Evolutionary conservation across 2,113 vertebrate species (phyloP).

Genomic region (Gnathonemus echidnorhynchus): DNA sequence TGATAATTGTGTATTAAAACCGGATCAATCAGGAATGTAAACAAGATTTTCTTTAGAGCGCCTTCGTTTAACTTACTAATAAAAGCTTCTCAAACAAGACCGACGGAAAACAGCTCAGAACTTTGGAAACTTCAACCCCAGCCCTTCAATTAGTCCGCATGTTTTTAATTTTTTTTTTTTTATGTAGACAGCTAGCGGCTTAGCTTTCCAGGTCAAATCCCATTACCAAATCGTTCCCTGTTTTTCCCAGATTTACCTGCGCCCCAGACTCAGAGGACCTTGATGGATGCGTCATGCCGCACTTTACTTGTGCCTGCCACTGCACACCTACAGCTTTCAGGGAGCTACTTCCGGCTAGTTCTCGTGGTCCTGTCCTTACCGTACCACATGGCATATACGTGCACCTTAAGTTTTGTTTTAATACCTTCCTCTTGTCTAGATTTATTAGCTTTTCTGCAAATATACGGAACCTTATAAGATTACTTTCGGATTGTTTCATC

Average conservation of each 20-base stretch:
- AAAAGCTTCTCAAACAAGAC: neutral
- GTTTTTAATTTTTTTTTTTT: neutral
- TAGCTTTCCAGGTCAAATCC: neutral
- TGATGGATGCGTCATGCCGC: neutral
- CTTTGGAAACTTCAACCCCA: neutral
- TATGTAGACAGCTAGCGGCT: neutral
- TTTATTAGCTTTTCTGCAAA: neutral
- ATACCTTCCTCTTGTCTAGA: neutral
- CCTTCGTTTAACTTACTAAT: neutral
- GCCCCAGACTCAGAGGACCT: constrained; percentile 21
- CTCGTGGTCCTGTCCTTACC: constrained; percentile 4
- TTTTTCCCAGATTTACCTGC: constrained; percentile 10
- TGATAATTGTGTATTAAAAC: neutral
- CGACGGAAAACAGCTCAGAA: neutral
- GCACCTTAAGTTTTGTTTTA: neutral
- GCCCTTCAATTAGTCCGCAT: neutral
- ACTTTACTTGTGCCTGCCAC: neutral
- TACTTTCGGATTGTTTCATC: neutral
- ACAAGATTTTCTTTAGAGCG: neutral
- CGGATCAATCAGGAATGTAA: neutral
- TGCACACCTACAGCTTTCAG: neutral
- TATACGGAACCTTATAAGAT: neutral
- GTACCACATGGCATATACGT: constrained; percentile 6
- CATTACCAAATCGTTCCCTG: neutral
- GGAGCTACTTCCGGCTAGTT: neutral